phyloP scores from a whole-genome alignment of 2,797 vertebrate species.

The Diceros bicornis region DNA sequence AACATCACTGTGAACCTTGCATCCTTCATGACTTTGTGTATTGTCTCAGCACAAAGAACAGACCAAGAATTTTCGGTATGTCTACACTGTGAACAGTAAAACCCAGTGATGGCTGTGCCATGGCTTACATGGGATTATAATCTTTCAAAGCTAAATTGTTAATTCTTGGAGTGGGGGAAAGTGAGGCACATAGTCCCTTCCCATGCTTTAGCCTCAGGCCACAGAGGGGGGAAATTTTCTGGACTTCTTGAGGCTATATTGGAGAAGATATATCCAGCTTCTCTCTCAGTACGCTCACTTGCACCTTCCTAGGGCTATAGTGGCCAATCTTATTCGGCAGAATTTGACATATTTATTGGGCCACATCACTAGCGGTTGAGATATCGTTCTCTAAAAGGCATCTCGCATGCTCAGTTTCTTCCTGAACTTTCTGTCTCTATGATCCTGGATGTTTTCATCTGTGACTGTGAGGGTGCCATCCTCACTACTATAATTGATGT shows the following conservation, averaged over 20 bases:
- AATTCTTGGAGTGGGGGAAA: background rate
- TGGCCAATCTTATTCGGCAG: background rate
- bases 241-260: background rate
- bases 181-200: background rate
- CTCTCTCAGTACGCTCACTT: background rate
- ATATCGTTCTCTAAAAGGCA: background rate
- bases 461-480: background rate
- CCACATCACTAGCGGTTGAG: background rate
- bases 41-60: constrained; percentile 45
- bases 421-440: background rate
- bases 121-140: background rate
- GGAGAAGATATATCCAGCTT: background rate
- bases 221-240: background rate
- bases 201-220: background rate
- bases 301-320: background rate
- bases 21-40: constrained; percentile 58
- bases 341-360: background rate
- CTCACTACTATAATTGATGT: background rate
- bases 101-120: background rate
- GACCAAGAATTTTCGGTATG: background rate
- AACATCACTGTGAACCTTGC: constrained; percentile 40
- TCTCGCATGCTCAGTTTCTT: background rate
- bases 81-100: background rate
- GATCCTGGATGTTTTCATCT: background rate
- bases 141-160: background rate